Percentiles rank a stretch among this genome's conserved stretches.
Evolutionary conservation across 2,888 invertebrate genomes (phyloP).

Genomic region (Nowickia ferox): DNA sequence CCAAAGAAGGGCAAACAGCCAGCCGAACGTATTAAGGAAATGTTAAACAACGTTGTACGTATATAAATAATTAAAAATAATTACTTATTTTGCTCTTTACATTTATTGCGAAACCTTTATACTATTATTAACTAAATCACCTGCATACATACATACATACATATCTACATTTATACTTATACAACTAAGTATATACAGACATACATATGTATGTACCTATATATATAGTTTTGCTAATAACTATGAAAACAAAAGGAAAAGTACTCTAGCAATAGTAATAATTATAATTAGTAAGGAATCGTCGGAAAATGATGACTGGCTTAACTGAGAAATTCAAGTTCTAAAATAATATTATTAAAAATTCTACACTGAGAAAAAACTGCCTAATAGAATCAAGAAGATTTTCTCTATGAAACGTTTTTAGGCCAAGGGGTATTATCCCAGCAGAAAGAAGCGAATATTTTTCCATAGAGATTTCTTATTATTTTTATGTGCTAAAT

Average conservation of each 20-base stretch:
- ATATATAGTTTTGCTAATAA: neutral
- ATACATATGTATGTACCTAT: too few species aligned
- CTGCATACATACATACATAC: neutral
- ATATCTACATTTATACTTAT: neutral
- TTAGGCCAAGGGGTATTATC: too few species aligned
- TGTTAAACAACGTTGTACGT: constrained; percentile 92
- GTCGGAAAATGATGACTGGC: neutral
- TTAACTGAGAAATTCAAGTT: neutral
- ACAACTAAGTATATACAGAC: neutral
- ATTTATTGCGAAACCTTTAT: constrained; percentile 6
- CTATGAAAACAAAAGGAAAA: constrained; percentile 38
- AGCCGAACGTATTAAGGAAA: constrained; percentile 89
- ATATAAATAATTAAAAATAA: constrained; percentile 54
- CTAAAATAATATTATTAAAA: neutral
- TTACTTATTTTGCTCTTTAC: constrained; percentile 28
- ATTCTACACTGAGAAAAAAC: too few species aligned
- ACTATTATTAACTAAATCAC: constrained; percentile 8
- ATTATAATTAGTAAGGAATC: constrained; percentile 32
- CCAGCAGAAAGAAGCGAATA: too few species aligned
- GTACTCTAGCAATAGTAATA: constrained; percentile 9
- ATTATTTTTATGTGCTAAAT: too few species aligned
- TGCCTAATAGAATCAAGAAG: too few species aligned
- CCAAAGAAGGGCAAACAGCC: constrained; percentile 93
- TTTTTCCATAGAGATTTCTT: too few species aligned
- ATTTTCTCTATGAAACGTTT: too few species aligned